phyloP scores from a whole-genome alignment of 2,888 invertebrate species.

The Drosophila histrio region DNA sequence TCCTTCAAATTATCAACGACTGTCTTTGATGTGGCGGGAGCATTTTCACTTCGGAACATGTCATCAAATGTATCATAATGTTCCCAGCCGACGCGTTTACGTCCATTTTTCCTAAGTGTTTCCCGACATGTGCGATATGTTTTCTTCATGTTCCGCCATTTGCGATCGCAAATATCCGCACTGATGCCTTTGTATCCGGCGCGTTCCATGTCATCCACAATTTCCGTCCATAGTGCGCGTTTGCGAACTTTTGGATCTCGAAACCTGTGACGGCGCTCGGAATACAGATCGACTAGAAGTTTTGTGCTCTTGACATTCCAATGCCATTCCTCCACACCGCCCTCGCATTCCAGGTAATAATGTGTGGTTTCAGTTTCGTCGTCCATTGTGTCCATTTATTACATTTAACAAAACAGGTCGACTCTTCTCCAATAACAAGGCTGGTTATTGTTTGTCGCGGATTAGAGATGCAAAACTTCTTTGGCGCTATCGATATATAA shows the following conservation, averaged over 20 bases:
- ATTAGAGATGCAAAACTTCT: too few relatives aligned
- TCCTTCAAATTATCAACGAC: neutral
- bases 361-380: slow-evolving; percentile 58
- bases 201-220: slow-evolving; percentile 55
- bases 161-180: slow-evolving; percentile 58
- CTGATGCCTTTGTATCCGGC: slow-evolving; percentile 55
- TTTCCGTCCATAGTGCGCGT: slow-evolving; percentile 50
- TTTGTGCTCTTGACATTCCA: slow-evolving; percentile 56
- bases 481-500: too few relatives aligned
- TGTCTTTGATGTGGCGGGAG: neutral
- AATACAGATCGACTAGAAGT: slow-evolving; percentile 51
- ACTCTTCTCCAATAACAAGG: neutral
- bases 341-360: slow-evolving; percentile 48
- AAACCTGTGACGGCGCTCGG: slow-evolving; percentile 39
- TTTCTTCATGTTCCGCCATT: slow-evolving; percentile 65
- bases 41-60: slow-evolving; percentile 46
- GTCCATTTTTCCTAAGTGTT: slow-evolving; percentile 42
- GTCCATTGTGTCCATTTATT: slow-evolving; percentile 49
- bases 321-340: slow-evolving; percentile 52
- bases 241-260: slow-evolving; percentile 55
- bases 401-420: neutral
- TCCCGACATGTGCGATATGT: slow-evolving; percentile 59
- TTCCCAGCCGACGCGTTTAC: slow-evolving; percentile 55
- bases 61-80: slow-evolving; percentile 53
- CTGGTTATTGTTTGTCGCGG: neutral